Base-by-base conservation (phyloP, 92 coral and sea anemone genomes). In the Bergia puertoricense region DNA sequence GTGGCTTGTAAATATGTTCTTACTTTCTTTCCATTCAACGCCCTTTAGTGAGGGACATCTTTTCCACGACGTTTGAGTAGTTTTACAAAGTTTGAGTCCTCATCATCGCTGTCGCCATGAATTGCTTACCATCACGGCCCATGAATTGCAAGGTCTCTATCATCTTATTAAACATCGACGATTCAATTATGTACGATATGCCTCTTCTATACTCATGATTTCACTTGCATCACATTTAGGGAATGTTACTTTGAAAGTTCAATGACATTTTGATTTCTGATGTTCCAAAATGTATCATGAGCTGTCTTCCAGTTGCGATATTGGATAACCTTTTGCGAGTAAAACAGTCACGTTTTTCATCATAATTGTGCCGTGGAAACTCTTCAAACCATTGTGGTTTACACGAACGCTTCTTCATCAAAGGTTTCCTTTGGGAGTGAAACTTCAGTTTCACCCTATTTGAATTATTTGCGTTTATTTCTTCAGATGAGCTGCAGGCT, bases 291-390 rank as follows among this genome's bases (percentile, higher is more conserved):
- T 30, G 30, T 30, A 30, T 30, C 30, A 30, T 0, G 30, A 30
- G 30, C 30, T 30, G 30, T 68, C 74, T 68, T 38, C 23, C 37
- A 2, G 23, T 6, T 8, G 18, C 23, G 6, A 68, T 8, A 68
- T 68, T 68, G 74, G 23, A 68, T 68, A 20, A 18, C 23, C 23
- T 18, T 5, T 68, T 68, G 23, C 74, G 23, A 68, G 74, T 68
- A 68, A 68, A 68, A 68, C 37, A 68, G 2, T 7, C 74, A 68
- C 74, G 74, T 68, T 68, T 68, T 68, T 68, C 74, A 68, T 68
- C 6, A 68, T 68, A 68, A 68, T 67, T 30, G 73, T 14, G 73
- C 20, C 73, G 22, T 15, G 73, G 20, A 67, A 67, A 67, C 23
- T 68, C 74, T 68, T 68, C 74, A 68, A 68, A 68, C 74, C 74